Evolutionary conservation across 2,797 vertebrate genomes (phyloP).

Genomic region (Myoxocephalus aenaeus): DNA sequence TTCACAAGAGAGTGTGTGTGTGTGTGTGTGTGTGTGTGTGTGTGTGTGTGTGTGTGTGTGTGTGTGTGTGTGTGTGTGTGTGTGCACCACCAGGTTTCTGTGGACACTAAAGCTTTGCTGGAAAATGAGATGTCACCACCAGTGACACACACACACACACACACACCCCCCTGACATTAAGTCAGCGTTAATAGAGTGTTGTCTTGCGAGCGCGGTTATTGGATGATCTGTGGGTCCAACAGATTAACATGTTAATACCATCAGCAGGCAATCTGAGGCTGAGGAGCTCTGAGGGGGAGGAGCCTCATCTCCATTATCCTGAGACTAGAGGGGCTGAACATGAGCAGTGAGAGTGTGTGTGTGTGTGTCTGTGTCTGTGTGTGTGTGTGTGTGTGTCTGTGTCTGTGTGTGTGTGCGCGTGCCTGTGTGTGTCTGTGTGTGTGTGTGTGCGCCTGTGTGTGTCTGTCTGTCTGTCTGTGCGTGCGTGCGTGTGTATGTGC

Average conservation of each 20-base stretch:
- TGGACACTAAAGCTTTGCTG: constrained; percentile 77
- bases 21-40: constrained; percentile 5
- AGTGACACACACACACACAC: constrained; percentile 16
- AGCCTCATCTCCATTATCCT: constrained; percentile 67
- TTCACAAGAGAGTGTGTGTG: constrained; percentile 18
- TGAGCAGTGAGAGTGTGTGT: constrained; percentile 21
- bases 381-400: constrained; percentile 18
- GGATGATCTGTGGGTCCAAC: constrained; percentile 87
- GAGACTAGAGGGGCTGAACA: constrained; percentile 20
- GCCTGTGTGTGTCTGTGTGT: constrained; percentile 6
- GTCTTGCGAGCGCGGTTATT: constrained; percentile 80
- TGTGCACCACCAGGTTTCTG: constrained; percentile 51
- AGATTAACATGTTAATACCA: constrained; percentile 88
- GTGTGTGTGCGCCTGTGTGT: constrained; percentile 12
- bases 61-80: constrained; percentile 10
- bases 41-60: constrained; percentile 10
- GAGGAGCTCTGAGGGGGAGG: constrained; percentile 62
- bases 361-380: constrained; percentile 7
- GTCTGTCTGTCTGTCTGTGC: too few species aligned
- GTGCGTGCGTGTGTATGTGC: not conserved
- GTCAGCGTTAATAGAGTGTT: constrained; percentile 82
- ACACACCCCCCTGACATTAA: constrained; percentile 72
- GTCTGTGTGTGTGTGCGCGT: too few species aligned
- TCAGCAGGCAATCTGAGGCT: constrained; percentile 83
- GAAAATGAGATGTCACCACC: constrained; percentile 73